Evolutionary conservation across 2,888 invertebrate genomes (phyloP), one percentile per base, ranked within the genome.

Genomic region (Taenaris catops): DNA sequence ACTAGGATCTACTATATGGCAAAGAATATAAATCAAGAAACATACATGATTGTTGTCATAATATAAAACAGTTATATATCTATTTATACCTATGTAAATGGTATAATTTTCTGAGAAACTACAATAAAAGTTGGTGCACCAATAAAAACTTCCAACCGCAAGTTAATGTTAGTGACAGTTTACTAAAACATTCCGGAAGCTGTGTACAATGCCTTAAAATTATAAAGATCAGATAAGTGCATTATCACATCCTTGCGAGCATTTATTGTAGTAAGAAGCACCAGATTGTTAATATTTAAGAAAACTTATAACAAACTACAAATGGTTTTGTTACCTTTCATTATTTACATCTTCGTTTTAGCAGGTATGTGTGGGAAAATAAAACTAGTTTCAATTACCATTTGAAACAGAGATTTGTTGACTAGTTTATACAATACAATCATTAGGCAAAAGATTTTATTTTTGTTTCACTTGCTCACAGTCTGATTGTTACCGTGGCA

Each of bases 131-230:
- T 50, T 52, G 58, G 58, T 57, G 55, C 58, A 59, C 56, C 53
- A 53, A 51, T 51, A 38, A 35, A 41, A 44, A 26, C 47, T 44
- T 58, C 54, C 25, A 18, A 33, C 10, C 17, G 23, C 28, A 33
- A 41, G 18, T 71, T 79, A 75, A 60, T 67, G 80, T 84, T 86
- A 84, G 76, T 83, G 71, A 71, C 70, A 73, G 72, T 76, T 74
- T 68, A 78, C 64, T 83, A 80, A 71, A 84, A 86, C 86, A 86
- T 81, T 86, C 86, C 86, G 83, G 63, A 83, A 84, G 86, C 86
- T 84, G 80, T 84, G 62, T 84, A 86, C 86, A 86, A 84, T 83
- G 84, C 84, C 72, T 75, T 78, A 74, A 49, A 52, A 23, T 23
- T 58, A 63, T 60, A 64, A 58, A 32, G 64, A 63, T 60, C 63